phyloP scores from a whole-genome alignment of 2,888 invertebrate species.

The Arrhopalites spinosus region DNA sequence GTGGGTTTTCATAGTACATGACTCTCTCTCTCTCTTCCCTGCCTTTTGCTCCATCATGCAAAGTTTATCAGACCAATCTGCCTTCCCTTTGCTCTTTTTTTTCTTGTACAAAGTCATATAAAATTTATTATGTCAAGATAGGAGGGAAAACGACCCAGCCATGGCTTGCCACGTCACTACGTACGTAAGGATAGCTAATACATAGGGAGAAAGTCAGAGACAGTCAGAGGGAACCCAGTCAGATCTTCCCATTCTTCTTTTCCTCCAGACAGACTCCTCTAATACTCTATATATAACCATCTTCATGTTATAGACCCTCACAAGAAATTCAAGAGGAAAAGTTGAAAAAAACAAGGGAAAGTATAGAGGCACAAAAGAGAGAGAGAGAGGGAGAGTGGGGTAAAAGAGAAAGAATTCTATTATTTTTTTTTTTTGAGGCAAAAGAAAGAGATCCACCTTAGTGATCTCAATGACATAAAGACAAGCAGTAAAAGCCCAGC shows the following conservation, averaged over 20 bases:
- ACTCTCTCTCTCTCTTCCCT: neutral
- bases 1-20: constrained; percentile 11
- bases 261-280: too few species aligned
- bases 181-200: neutral
- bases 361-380: neutral
- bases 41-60: constrained; percentile 55
- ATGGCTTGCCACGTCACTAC: neutral
- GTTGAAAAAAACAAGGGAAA: neutral
- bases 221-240: too few species aligned
- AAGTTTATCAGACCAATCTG: constrained; percentile 57
- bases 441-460: constrained; percentile 17
- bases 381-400: too few species aligned
- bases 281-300: too few species aligned
- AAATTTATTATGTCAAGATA: constrained; percentile 55
- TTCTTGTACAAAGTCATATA: constrained; percentile 53
- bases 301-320: too few species aligned
- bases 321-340: neutral
- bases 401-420: constrained; percentile 15
- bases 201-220: too few species aligned
- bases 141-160: constrained; percentile 7
- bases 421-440: constrained; percentile 8
- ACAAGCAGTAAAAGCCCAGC: constrained; percentile 11
- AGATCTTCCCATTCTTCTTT: neutral
- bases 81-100: constrained; percentile 48
- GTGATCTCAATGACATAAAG: constrained; percentile 13